Conservation (phyloP, 2,888 invertebrate species). For the Cinara cedri region DNA sequence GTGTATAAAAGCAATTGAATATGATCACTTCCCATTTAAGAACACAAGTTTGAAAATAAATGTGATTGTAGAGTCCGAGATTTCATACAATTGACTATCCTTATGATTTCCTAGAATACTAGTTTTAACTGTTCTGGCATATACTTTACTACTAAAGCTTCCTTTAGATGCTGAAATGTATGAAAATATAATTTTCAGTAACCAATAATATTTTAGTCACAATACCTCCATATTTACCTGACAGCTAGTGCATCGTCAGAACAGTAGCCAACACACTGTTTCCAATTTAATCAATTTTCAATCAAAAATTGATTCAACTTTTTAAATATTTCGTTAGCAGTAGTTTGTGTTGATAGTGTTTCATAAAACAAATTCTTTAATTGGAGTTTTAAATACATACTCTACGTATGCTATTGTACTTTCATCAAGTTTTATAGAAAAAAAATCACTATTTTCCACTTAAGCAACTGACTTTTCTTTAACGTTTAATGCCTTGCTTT, state of each 20-base stretch:
- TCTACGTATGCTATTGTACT: not conserved
- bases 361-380: too few species aligned
- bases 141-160: slow-evolving; percentile 33
- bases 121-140: slow-evolving; percentile 44
- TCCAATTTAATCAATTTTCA: not conserved
- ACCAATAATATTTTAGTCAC: slow-evolving; percentile 26
- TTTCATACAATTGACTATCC: slow-evolving; percentile 43
- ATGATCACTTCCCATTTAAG: slow-evolving; percentile 39
- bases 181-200: slow-evolving; percentile 26
- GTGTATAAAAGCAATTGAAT: slow-evolving; percentile 42
- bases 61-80: slow-evolving; percentile 31
- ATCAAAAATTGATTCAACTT: too few species aligned
- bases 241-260: slow-evolving; percentile 17
- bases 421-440: slow-evolving; percentile 1
- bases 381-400: not conserved
- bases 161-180: slow-evolving; percentile 38
- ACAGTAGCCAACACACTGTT: slow-evolving; percentile 14
- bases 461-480: not conserved
- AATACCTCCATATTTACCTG: slow-evolving; percentile 20
- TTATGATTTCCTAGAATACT: slow-evolving; percentile 32
- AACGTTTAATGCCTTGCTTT: slow-evolving; percentile 1
- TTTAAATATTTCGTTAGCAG: too few species aligned
- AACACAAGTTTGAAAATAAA: slow-evolving; percentile 39
- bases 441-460: slow-evolving; percentile 13
- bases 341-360: too few species aligned